Percentiles rank a stretch among this genome's conserved stretches.
phyloP scores from a whole-genome alignment of 2,797 vertebrate species.

The Takifugu rubripes region DNA sequence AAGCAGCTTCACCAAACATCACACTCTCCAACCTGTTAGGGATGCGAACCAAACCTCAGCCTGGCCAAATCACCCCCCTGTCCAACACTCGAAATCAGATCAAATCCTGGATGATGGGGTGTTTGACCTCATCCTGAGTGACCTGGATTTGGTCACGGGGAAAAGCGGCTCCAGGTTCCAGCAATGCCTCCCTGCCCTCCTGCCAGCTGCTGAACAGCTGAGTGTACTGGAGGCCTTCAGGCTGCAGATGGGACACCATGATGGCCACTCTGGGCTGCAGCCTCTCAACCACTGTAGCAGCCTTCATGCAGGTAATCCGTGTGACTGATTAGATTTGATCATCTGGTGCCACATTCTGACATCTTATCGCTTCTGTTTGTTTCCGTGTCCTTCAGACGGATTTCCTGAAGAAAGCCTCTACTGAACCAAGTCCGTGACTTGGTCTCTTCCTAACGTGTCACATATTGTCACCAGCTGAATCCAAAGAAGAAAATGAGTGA shows the following conservation, averaged over 20 bases:
- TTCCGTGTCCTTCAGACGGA: constrained; percentile 56
- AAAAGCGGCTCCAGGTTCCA: constrained; percentile 16
- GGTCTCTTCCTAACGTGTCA: constrained; percentile 62
- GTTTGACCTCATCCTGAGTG: constrained; percentile 68
- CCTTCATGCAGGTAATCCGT: constrained; percentile 65
- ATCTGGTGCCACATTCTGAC: no score
- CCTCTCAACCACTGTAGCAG: constrained; percentile 66
- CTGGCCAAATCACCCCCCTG: constrained; percentile 33
- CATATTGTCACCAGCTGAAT: constrained; percentile 74
- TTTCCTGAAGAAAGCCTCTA: constrained; percentile 70
- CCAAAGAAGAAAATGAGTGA: constrained; percentile 35
- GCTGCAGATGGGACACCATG: constrained; percentile 43
- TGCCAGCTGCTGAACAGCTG: constrained; percentile 29
- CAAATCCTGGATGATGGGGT: constrained; percentile 53
- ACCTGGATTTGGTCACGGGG: constrained; percentile 43
- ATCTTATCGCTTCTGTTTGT: background rate
- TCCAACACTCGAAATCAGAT: constrained; percentile 23
- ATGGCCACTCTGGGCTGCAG: constrained; percentile 70
- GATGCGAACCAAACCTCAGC: background rate
- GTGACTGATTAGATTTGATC: no score
- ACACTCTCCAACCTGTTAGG: constrained; percentile 22
- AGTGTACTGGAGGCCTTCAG: constrained; percentile 39
- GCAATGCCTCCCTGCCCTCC: constrained; percentile 8
- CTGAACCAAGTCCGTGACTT: constrained; percentile 76
- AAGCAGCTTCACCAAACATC: constrained; percentile 72